Percentiles rank a stretch among this genome's conserved stretches.
phyloP scores from a whole-genome alignment of 2,797 vertebrate species.

The Artibeus jamaicensis region DNA sequence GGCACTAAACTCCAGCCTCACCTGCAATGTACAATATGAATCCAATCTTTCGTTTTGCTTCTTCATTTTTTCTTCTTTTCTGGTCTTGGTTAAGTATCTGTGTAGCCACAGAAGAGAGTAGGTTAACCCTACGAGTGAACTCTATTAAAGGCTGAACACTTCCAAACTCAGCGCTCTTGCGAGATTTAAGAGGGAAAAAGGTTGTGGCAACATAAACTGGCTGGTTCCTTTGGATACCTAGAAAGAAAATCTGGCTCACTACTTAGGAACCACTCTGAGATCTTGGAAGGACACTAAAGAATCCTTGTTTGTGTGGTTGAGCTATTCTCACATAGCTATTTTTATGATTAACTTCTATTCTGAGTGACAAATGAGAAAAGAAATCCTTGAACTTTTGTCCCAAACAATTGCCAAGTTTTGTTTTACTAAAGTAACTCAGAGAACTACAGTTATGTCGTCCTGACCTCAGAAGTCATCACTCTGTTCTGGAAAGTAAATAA shows the following conservation, averaged over 20 bases:
- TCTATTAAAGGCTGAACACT: not conserved
- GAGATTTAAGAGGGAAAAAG: not conserved
- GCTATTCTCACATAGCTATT: slow-evolving; percentile 41
- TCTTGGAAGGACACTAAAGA: not conserved
- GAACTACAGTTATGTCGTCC: not conserved
- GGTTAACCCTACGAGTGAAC: not conserved
- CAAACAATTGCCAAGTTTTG: slow-evolving; percentile 40
- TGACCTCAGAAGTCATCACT: slow-evolving; percentile 41
- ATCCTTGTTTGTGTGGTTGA: not conserved
- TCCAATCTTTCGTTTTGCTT: not conserved
- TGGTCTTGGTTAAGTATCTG: not conserved
- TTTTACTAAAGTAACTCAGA: slow-evolving; percentile 6
- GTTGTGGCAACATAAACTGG: not conserved
- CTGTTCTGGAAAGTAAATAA: slow-evolving; percentile 52
- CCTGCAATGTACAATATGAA: not conserved
- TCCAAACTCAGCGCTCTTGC: not conserved
- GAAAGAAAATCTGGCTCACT: not conserved
- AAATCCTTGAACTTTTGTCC: slow-evolving; percentile 52
- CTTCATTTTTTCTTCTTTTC: not conserved
- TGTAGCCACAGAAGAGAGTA: not conserved
- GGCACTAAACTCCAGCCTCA: not conserved
- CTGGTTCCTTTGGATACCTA: not conserved
- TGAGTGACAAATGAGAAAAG: slow-evolving; percentile 29
- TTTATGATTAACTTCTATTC: slow-evolving; percentile 51
- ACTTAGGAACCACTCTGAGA: not conserved